Evolutionary conservation across 2,888 invertebrate species (phyloP).

Genomic region (Spatulosminthurus flaviceps): DNA sequence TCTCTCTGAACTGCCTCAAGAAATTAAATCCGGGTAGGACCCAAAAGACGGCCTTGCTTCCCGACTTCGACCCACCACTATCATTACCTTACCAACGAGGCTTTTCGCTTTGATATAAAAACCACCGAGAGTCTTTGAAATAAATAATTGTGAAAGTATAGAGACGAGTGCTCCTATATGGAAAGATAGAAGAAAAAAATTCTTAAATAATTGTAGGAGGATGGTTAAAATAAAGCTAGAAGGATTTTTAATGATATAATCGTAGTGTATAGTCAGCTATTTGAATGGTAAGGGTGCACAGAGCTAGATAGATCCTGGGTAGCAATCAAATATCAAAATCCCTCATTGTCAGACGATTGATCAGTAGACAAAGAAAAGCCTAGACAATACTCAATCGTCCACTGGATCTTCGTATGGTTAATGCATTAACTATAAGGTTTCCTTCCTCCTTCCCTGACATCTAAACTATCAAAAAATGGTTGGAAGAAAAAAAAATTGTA

Average conservation of each 20-base stretch:
- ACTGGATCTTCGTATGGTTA: neutral
- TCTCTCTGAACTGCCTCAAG: conserved; percentile 4
- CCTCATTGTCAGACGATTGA: conserved; percentile 13
- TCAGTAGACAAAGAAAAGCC: neutral
- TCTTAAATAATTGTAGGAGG: too few relatives aligned
- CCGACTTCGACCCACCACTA: neutral
- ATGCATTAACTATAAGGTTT: too few relatives aligned
- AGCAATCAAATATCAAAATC: conserved; percentile 3
- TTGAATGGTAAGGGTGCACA: neutral
- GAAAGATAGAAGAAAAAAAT: too few relatives aligned
- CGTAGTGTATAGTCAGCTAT: too few relatives aligned
- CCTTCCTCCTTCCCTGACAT: too few relatives aligned
- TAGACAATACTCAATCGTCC: conserved; percentile 1
- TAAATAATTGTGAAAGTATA: too few relatives aligned
- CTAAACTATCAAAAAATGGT: neutral
- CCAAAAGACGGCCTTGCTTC: neutral
- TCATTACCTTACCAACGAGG: neutral
- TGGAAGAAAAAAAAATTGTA: too few relatives aligned
- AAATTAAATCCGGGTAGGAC: conserved; percentile 21
- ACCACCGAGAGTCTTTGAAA: too few relatives aligned
- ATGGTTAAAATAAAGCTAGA: neutral
- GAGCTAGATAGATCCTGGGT: neutral
- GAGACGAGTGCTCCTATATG: too few relatives aligned
- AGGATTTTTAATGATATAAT: neutral
- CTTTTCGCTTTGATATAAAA: neutral